These are phyloP conservation scores for Phthorimaea operculella DNA, from an alignment of 1,140 invertebrate species.

Conservation along the genomic window DNA sequence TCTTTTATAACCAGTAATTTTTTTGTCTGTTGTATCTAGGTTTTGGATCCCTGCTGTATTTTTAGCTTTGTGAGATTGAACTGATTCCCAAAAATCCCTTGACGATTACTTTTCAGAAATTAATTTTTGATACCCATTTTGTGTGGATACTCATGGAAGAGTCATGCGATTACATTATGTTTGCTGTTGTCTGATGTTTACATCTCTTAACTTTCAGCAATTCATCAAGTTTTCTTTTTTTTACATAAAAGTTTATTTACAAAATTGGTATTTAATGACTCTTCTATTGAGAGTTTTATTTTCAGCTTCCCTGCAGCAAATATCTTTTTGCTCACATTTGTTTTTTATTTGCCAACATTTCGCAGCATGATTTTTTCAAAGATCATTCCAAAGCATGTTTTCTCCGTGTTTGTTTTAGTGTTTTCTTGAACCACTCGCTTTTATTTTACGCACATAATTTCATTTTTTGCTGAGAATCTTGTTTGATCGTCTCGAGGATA, in stretches of 20 bases:
- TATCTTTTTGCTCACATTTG: no score
- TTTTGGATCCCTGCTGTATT: slow-evolving; percentile 44
- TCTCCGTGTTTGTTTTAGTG: slow-evolving; percentile 35
- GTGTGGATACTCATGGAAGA: neutral
- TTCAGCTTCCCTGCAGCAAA: slow-evolving; percentile 25
- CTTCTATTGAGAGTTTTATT: slow-evolving; percentile 17
- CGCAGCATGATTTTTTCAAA: slow-evolving; percentile 29
- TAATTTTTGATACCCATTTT: slow-evolving; percentile 22
- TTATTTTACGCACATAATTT: slow-evolving; percentile 21
- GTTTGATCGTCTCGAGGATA: slow-evolving; percentile 24
- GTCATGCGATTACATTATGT: neutral
- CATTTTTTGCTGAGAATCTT: slow-evolving; percentile 20
- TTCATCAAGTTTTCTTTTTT: no score
- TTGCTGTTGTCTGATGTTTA: no score
- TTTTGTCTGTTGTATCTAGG: slow-evolving; percentile 27
- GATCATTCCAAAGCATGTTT: slow-evolving; percentile 47
- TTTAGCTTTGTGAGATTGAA: slow-evolving; percentile 33
- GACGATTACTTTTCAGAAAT: slow-evolving; percentile 30
- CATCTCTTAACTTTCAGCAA: no score
- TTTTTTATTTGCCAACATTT: slow-evolving; percentile 7
- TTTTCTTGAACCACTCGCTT: slow-evolving; percentile 41
- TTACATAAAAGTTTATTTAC: no score
- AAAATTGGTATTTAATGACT: neutral
- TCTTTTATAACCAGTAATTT: no score
- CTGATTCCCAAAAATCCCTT: slow-evolving; percentile 41